Evolutionary conservation across 1,140 invertebrate species (phyloP).

Genomic region (Bombyx mori): DNA sequence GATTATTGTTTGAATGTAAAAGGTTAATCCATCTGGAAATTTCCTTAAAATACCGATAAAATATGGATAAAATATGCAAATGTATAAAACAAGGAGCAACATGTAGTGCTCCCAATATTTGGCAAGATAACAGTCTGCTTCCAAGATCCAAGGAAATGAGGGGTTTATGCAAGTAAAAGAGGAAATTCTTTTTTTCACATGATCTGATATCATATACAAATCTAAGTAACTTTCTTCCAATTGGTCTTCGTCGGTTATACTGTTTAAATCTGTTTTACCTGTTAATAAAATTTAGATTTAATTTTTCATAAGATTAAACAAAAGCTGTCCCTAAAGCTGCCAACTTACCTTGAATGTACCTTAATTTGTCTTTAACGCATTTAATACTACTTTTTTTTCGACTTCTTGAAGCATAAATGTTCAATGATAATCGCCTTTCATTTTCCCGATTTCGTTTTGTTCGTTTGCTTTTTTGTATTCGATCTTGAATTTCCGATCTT

Average conservation of each 20-base stretch:
- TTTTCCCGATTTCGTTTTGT: slow-evolving; percentile 30
- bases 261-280: slow-evolving; percentile 40
- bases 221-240: slow-evolving; percentile 53
- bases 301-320: not conserved
- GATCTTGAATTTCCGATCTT: slow-evolving; percentile 36
- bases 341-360: slow-evolving; percentile 51
- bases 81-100: slow-evolving; percentile 41
- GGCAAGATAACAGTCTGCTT: slow-evolving; percentile 44
- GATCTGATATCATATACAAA: slow-evolving; percentile 56
- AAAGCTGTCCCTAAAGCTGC: not conserved
- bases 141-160: slow-evolving; percentile 55
- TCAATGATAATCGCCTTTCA: slow-evolving; percentile 31
- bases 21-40: slow-evolving; percentile 39
- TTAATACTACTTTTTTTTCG: slow-evolving; percentile 58
- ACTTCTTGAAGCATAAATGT: slow-evolving; percentile 55
- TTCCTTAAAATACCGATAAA: slow-evolving; percentile 45
- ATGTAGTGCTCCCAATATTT: slow-evolving; percentile 57
- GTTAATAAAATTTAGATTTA: slow-evolving; percentile 6
- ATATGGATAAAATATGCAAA: slow-evolving; percentile 51
- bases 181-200: slow-evolving; percentile 44
- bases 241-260: slow-evolving; percentile 35
- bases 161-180: slow-evolving; percentile 45
- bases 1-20: slow-evolving; percentile 45
- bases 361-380: slow-evolving; percentile 59
- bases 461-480: slow-evolving; percentile 30